Percentiles rank a stretch among this genome's conserved stretches.
Evolutionary conservation across 2,113 vertebrate species (phyloP).

Genomic region (Mesembrinibis cayennensis): DNA sequence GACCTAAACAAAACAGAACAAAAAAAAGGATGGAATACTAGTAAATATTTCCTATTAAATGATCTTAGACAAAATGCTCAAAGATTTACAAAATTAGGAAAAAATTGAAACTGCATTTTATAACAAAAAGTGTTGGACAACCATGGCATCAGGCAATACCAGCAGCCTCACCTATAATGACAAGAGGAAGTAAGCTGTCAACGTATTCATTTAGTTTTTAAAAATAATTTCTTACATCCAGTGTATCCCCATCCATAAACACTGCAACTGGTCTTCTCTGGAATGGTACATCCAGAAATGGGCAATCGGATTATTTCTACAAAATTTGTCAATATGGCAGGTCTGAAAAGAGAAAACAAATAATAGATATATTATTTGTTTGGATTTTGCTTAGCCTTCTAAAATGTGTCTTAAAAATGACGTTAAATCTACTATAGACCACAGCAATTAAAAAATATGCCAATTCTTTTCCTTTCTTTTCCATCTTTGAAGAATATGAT

Average conservation of each 20-base stretch:
- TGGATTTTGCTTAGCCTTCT: neutral
- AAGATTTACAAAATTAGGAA: neutral
- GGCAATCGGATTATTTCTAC: constrained; percentile 89
- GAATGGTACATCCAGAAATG: constrained; percentile 89
- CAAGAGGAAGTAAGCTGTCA: constrained; percentile 42
- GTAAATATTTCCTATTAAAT: neutral
- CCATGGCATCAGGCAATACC: neutral
- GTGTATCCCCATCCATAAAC: constrained; percentile 98
- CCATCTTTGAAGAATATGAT: neutral
- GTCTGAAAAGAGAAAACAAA: constrained; percentile 72
- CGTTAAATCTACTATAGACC: neutral
- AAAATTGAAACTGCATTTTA: neutral
- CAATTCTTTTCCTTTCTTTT: neutral
- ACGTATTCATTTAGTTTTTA: constrained; percentile 39
- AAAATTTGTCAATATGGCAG: constrained; percentile 83
- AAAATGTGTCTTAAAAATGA: neutral
- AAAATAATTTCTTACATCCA: constrained; percentile 85
- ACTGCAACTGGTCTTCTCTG: constrained; percentile 88
- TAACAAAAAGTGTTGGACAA: neutral
- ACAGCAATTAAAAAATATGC: neutral
- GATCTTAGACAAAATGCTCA: neutral
- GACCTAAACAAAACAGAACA: neutral
- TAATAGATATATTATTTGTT: neutral
- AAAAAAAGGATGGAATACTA: neutral
- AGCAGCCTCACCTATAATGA: constrained; percentile 41